Base-by-base conservation (phyloP, 2,113 vertebrate genomes). In the Rhadina sibilatrix region DNA sequence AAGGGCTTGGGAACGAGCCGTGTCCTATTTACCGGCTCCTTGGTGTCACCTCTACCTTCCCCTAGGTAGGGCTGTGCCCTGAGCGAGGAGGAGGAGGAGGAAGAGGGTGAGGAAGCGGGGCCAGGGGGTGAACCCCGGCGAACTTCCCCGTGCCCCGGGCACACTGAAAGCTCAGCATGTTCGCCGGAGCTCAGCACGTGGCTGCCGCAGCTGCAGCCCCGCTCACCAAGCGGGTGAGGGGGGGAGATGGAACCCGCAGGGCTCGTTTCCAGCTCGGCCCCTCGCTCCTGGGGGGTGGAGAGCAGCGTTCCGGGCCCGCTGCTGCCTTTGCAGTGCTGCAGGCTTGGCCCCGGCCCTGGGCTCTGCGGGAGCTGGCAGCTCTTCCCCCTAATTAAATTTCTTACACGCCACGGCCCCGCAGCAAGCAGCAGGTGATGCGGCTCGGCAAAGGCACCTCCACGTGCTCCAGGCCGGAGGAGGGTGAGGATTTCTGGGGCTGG, bases 331-430 rank as follows among this genome's bases (percentile, higher is more conserved):
- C 77, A 1, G 31, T 53, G 80, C 27, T 52, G 84, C 90, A 75
- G 84, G 0, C 12, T 28, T 79, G 82, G 91, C 93, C 84, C 79
- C 47, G 12, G 79, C 81, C 77, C 81, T 37, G 90, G 44, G 72
- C 81, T 93, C 87, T 79, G 92, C 30, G 0, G 92, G 92, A 90
- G 49, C 90, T 93, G 84, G 53, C 65, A 90, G 94, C 87, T 76
- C 57, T 64, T 38, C 37, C 86, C 37, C 9, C 0, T 76, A 59
- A 85, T 93, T 79, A n/a, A 79, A 60, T 94, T 82, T 79, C 53
- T 84, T 56, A 10, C 91, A 5, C 0, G 6, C 82, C 57, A n/a
- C 70, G 61, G 60, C 89, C 68, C 76, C 25, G 69, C 52, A 6
- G 4, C 28, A 38, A 15, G 81, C 30, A 17, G 44, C 81, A 70